Base-by-base conservation (phyloP, 2,797 vertebrate genomes). In the Etheostoma perlongum region DNA sequence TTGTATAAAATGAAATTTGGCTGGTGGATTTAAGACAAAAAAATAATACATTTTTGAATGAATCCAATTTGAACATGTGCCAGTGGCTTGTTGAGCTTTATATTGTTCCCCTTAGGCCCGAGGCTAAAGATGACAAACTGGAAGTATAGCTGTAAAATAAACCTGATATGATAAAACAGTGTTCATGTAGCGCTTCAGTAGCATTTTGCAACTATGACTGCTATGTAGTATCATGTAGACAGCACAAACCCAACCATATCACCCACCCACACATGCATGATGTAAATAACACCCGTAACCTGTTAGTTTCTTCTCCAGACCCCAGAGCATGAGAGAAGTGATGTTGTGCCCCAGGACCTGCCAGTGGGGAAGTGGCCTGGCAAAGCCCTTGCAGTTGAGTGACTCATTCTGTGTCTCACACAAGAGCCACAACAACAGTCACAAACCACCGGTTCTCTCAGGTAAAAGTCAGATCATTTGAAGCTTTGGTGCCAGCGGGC, bases 351-450 rank as follows among this genome's bases (percentile, higher is more conserved):
- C 63, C 77, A 77, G 84, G 82, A 78, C 74, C 84, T 76, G 85
- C 88, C 83, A 46, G 36, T 68, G 85, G 89, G 84, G 85, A 86
- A 88, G 83, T 90, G 79, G 85, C 81, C 64, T 90, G 85, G 72
- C 67, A 47, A 82, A 87, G 79, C 78, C 89, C 61, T 67, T 83
- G 70, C 59, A 61, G 76, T 79, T 70, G 66, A 90, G 68, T 85
- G 92, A 90, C 78, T 92, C 85, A 90, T 76, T 85, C 66, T 58
- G 62, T 84, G 72, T 72, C 80, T 83, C 79, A 27, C 67, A 77
- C 61, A 78, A 60, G 73, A 58, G 62, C 78, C 64, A 67, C 75
- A 78, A 75, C 68, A 85, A 79, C 83, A 85, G 61, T 51, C 58
- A 53, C 60, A 89, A 86, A 90, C 71, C 76, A 74, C 80, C 74